Conservation (phyloP, 2,888 invertebrate genomes). For the Drosophila quasianomalipes region DNA sequence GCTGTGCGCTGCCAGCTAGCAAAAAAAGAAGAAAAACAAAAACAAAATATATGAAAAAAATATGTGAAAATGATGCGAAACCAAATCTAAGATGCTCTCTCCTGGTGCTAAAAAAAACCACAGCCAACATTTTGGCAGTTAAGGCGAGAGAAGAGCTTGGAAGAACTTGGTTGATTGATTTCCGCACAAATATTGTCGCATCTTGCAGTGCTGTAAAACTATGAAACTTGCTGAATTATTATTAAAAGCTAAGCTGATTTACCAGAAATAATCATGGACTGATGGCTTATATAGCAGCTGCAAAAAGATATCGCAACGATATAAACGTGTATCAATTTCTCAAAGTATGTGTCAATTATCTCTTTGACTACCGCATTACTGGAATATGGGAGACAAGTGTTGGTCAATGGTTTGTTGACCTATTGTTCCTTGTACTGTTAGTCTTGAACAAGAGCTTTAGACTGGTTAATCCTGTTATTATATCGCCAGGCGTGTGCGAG, state of each 20-base stretch:
- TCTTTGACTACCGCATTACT: neutral
- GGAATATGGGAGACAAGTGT: neutral
- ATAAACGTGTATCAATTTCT: neutral
- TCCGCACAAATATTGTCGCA: neutral
- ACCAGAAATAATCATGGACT: neutral
- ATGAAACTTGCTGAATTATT: too few species aligned
- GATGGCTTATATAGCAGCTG: too few species aligned
- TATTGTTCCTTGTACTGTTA: neutral
- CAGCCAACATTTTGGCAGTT: neutral
- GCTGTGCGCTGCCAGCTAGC: slow-evolving; percentile 30
- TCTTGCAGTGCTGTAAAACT: neutral
- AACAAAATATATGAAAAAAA: neutral
- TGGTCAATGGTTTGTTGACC: neutral
- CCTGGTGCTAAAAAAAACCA: neutral
- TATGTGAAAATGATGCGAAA: neutral
- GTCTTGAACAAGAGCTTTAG: neutral
- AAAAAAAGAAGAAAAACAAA: neutral
- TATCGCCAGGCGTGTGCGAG: neutral
- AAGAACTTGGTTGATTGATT: neutral
- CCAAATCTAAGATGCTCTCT: slow-evolving; percentile 24
- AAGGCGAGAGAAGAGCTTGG: neutral
- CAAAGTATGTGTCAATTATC: neutral
- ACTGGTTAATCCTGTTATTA: neutral
- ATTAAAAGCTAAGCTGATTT: neutral
- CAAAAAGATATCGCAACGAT: neutral